Evolutionary conservation across 2,113 vertebrate species (phyloP).

Genomic region (Sander lucioperca): DNA sequence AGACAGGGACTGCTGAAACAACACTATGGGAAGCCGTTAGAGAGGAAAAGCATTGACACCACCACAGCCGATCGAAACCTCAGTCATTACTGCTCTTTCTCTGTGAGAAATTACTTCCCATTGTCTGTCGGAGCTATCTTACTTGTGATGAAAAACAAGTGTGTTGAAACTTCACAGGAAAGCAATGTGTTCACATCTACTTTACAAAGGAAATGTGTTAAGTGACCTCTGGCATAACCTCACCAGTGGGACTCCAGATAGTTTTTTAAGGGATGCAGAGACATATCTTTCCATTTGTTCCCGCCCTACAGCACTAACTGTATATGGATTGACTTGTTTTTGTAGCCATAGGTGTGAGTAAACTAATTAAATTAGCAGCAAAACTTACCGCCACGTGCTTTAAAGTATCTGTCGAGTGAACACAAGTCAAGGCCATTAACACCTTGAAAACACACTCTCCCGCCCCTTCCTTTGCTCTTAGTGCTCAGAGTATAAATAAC

Average conservation of each 20-base stretch:
- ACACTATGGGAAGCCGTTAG: slow-evolving; percentile 54
- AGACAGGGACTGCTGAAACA: slow-evolving; percentile 58
- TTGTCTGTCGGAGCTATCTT: slow-evolving; percentile 5
- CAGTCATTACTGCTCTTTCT: slow-evolving; percentile 31
- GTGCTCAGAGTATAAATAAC: slow-evolving; percentile 67
- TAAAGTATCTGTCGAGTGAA: slow-evolving; percentile 36
- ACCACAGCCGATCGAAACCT: slow-evolving; percentile 20
- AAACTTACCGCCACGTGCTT: slow-evolving; percentile 31
- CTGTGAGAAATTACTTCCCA: slow-evolving; percentile 25
- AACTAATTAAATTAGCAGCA: slow-evolving; percentile 47
- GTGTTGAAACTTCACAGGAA: slow-evolving; percentile 4
- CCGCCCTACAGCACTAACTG: neutral
- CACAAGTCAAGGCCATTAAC: slow-evolving; percentile 52
- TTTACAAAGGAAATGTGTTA: slow-evolving; percentile 40
- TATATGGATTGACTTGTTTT: slow-evolving; percentile 35
- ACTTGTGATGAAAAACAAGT: neutral
- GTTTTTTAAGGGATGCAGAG: slow-evolving; percentile 17
- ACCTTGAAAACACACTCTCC: slow-evolving; percentile 65
- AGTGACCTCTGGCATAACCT: slow-evolving; percentile 32
- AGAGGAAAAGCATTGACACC: slow-evolving; percentile 41
- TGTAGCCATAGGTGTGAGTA: slow-evolving; percentile 20
- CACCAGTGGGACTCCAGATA: slow-evolving; percentile 22
- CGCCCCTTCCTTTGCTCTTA: slow-evolving; percentile 33
- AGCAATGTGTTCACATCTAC: neutral
- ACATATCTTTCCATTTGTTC: slow-evolving; percentile 29